Evolutionary conservation across 2,888 invertebrate species (phyloP), one percentile per base, ranked within the genome.

Genomic region (Hypercompe scribonia): DNA sequence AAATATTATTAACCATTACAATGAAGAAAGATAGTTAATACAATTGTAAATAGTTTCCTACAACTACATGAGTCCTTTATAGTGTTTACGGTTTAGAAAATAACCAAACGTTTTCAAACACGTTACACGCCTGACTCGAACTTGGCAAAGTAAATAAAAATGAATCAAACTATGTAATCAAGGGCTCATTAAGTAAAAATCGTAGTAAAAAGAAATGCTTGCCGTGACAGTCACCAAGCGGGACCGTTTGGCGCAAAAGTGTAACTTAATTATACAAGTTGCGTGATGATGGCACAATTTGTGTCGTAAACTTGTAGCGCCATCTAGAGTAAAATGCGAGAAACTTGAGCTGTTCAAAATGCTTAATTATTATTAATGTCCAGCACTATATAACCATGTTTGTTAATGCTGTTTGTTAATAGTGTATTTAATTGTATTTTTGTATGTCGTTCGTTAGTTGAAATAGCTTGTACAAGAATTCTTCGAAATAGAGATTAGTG

Each of bases 191-290:
- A 72, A 33, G 71, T 21, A 70, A 72, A 75, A 76, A 68, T 76
- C 66, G 64, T 61, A 72, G 39, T 70, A n/a, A 74, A 70, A 70
- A 71, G 67, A 31, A 68, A 73, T 68, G 71, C 68, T 75, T 73
- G 74, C 66, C 74, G 78, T 80, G 70, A 73, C 80, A 74, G 79
- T 74, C 78, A 71, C 79, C 34, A 65, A 66, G 66, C 70, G 84
- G 83, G 80, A 82, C 78, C 65, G 82, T 82, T 87, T 86, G 71
- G 78, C 74, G 80, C 70, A 83, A 86, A 87, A 86, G 80, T 83
- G 78, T 89, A 88, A 89, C 88, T 88, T 89, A 89, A 90, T 91
- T 90, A 89, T 80, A 74, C 68, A 82, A 84, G 82, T 86, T 89
- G 86, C 88, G 87, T 88, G 90, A 87, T 78, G 75, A 66, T 70